Percentiles rank a stretch among this genome's conserved stretches.
Evolutionary conservation across 1,140 invertebrate genomes (phyloP).

Genomic region (Agraylea sexmaculata): DNA sequence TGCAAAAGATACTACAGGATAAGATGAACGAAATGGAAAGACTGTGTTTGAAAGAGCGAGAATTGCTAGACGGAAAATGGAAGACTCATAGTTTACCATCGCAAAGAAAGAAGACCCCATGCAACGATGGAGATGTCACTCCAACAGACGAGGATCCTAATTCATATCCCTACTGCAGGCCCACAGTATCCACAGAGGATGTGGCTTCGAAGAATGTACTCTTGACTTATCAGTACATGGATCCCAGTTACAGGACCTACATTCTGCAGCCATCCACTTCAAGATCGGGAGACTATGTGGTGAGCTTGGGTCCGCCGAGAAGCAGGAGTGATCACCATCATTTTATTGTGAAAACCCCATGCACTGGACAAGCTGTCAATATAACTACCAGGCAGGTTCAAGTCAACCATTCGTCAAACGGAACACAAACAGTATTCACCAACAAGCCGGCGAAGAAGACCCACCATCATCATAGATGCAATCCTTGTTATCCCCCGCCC

Average conservation of each 20-base stretch:
- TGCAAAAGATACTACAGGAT: conserved; percentile 73
- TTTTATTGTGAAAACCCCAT: conserved; percentile 49
- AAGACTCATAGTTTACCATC: conserved; percentile 77
- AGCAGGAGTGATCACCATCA: conserved; percentile 52
- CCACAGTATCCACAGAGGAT: conserved; percentile 59
- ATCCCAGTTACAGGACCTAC: conserved; percentile 51
- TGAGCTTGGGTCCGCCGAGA: conserved; percentile 51
- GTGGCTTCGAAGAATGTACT: conserved; percentile 49
- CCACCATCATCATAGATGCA: conserved; percentile 52
- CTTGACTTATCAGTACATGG: conserved; percentile 57
- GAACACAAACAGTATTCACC: conserved; percentile 23
- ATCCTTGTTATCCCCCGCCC: conserved; percentile 56
- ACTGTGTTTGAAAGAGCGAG: conserved; percentile 68
- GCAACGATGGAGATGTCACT: conserved; percentile 29
- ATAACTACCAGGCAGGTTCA: conserved; percentile 11
- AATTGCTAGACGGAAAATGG: conserved; percentile 73
- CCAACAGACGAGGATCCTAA: conserved; percentile 28
- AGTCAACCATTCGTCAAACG: conserved; percentile 8
- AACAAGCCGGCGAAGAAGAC: conserved; percentile 26
- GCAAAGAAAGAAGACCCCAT: conserved; percentile 56
- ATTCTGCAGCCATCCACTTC: conserved; percentile 47
- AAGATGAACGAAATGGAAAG: conserved; percentile 78
- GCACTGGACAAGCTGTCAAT: conserved; percentile 29
- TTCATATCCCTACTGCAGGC: conserved; percentile 43
- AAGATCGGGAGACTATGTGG: conserved; percentile 52